Base-by-base conservation (phyloP, 2,113 vertebrate species). In the Nipponia nippon region DNA sequence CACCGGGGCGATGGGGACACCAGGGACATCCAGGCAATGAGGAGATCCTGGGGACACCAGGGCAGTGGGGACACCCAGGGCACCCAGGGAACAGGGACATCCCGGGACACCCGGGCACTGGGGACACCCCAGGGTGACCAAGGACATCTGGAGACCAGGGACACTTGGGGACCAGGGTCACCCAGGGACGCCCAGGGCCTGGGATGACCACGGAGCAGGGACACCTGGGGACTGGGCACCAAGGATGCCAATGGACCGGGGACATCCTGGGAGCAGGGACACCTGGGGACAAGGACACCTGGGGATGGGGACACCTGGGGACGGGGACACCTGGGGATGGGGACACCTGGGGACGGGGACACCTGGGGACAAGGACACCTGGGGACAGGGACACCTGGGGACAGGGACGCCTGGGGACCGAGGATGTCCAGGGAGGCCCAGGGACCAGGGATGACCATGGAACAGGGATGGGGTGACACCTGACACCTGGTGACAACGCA, bases 61-160 rank as follows among this genome's bases (percentile, higher is more conserved):
- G 73, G 55, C 4, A 4, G 10, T 53, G 52, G 26, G 52, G 52
- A 10, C 52, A 16, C 5, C 52, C 4, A 2, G 26, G 38, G 36
- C 42, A 36, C 2, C 4, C 3, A 10, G 42, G 25, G 1, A 0
- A 21, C 10, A 13, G 38, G 56, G n/a, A 38, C 15, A 30, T 40
- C 7, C 19, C 9, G 18, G 75, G 38, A 9, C 14, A 26, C 22
- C 10, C 0, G 4, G 50, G 49, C 4, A 8, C 13, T n/a, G 61
- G 38, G 59, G 47, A 19, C 40, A 18, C 12, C 5, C 40, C 40
- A 40, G 40, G 40, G 40, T 40, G 40, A 40, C 40, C 40, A 40
- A 6, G 20, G 40, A 44, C 5, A 2, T 40, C 20, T 30, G 62
- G 62, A 58, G 40, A 62, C n/a, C 13, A 4, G 49, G n/a, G n/a